Percentiles rank a stretch among this genome's conserved stretches.
phyloP scores from a whole-genome alignment of 2,113 vertebrate species.

The Catharus fuscescens region DNA sequence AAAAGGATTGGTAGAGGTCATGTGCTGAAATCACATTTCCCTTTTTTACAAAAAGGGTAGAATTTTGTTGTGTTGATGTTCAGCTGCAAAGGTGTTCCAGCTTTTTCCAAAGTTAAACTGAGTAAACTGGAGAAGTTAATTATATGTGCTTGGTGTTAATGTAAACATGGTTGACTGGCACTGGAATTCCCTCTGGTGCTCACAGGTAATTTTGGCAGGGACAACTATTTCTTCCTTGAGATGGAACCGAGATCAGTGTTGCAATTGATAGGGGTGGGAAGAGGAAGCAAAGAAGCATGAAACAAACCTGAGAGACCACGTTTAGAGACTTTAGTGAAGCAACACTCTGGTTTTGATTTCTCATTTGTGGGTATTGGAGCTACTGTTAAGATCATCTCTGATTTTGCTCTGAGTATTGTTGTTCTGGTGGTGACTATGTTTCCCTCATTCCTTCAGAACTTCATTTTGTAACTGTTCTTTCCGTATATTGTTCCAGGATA shows the following conservation, averaged over 20 bases:
- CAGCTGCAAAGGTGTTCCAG: neutral
- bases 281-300: neutral
- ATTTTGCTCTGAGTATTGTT: neutral
- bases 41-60: neutral
- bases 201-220: neutral
- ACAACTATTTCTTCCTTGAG: neutral
- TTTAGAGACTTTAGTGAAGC: neutral
- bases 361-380: neutral
- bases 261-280: neutral
- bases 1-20: neutral
- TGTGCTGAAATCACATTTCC: neutral
- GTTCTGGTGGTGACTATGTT: neutral
- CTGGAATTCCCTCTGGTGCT: neutral
- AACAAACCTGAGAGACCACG: neutral
- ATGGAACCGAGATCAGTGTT: neutral
- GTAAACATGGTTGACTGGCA: neutral
- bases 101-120: neutral
- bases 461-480: neutral
- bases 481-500: constrained; percentile 39
- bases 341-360: neutral
- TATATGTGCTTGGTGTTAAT: neutral
- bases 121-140: neutral
- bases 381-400: neutral
- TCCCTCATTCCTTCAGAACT: neutral
- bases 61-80: neutral